Conservation (phyloP, 2,888 invertebrate species). For the Drosophila colorata region DNA sequence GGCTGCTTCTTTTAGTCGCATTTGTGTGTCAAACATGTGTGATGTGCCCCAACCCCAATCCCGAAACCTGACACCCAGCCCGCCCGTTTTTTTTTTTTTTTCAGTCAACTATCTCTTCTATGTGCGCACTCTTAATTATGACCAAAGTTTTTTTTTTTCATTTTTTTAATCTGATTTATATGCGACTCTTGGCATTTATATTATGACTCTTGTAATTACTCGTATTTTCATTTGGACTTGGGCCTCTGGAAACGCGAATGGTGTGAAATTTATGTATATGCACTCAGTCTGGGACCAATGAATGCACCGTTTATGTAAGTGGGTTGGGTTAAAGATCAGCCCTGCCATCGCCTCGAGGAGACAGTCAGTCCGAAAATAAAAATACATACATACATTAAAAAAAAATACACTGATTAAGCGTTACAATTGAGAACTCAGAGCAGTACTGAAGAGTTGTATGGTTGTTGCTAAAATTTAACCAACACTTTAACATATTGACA, state of each 20-base stretch:
- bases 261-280: constrained; percentile 25
- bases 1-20: not conserved
- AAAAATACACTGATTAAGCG: constrained; percentile 8
- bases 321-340: constrained; percentile 58
- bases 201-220: constrained; percentile 68
- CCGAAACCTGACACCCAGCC: not conserved
- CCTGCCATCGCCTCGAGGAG: constrained; percentile 2
- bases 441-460: not conserved
- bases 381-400: too few species aligned
- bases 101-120: constrained; percentile 34
- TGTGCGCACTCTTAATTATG: constrained; percentile 62
- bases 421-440: not conserved
- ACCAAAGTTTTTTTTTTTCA: constrained; percentile 27
- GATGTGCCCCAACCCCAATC: constrained; percentile 7
- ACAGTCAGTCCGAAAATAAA: constrained; percentile 1
- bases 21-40: constrained; percentile 57
- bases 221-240: constrained; percentile 56
- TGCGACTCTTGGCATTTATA: constrained; percentile 67
- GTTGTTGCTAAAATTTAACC: constrained; percentile 4
- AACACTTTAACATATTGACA: constrained; percentile 21
- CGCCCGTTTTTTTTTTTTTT: constrained; percentile 4
- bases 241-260: constrained; percentile 21
- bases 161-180: constrained; percentile 67
- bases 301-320: constrained; percentile 47
- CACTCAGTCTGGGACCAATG: constrained; percentile 7